Base-by-base conservation (phyloP, 2,888 invertebrate genomes). In the Sycophila texana region DNA sequence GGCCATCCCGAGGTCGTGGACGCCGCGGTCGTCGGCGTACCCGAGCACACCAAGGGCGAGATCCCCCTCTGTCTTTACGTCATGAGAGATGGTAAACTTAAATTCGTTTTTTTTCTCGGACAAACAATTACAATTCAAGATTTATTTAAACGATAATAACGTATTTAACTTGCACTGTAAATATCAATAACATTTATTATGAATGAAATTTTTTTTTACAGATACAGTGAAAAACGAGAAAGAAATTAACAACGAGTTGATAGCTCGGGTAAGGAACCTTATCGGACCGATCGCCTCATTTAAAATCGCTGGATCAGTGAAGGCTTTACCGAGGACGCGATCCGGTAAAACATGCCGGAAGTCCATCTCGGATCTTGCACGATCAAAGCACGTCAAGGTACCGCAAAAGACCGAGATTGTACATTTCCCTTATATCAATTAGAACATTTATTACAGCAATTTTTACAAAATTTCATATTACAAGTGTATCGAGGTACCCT, bases 251-350 rank as follows among this genome's bases (percentile, higher is more conserved):
- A 87, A 91, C 47, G 94, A 94, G 85, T 87, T 95, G 20, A 89
- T 94, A 4, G 84, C 89, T 20, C 91, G 92, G 88, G 94, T 95
- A 0, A 89, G 95, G 80, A 92, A 93, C 66, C 88, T 94, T 58
- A 94, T 97, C 71, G 97, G 97, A 0, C 97, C 98, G 0, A 97
- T 98, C 10, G 98, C 98, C 0, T 94, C 97, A 0, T 97, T 98
- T 89, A 94, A 95, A 82, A 92, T 95, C 83, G 95, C 95, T 0
- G 94, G 95, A 0, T 93, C 96, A 0, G 96, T 98, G 0, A 93
- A 93, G 18, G 96, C 94, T 0, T 90, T 98, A 60, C 98, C 98
- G 0, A 93, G 97, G 79, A 98, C 98, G 0, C 93, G 98, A 72
- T 98, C 98, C 0, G 96, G 96, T 47, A 95, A 95, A 91, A 93